These are phyloP conservation scores for Zaprionus lineosus DNA, from an alignment of 2,888 invertebrate species.

Conservation along the genomic window DNA sequence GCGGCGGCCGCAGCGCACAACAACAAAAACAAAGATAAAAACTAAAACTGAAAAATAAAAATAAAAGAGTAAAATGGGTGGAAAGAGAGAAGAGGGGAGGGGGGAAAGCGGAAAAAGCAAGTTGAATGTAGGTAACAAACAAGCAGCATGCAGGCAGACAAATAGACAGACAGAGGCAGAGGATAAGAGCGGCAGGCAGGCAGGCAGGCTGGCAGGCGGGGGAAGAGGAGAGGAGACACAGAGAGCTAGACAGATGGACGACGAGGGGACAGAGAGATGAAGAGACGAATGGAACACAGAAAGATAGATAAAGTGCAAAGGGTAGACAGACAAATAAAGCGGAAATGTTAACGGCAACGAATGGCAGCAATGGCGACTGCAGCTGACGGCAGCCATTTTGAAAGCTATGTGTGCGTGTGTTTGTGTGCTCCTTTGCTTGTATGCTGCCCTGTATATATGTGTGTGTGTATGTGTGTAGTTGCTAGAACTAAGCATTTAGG, in stretches of 20 bases:
- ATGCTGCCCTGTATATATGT: not conserved
- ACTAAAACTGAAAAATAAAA: slow-evolving; percentile 54
- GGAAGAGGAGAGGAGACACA: too few species aligned
- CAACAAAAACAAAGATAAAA: slow-evolving; percentile 48
- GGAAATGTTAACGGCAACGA: slow-evolving; percentile 77
- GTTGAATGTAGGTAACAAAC: slow-evolving; percentile 56
- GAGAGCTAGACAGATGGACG: slow-evolving; percentile 21
- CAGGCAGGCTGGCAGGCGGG: slow-evolving; percentile 22
- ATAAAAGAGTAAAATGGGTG: slow-evolving; percentile 5
- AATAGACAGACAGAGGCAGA: slow-evolving; percentile 11
- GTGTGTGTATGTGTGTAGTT: not conserved
- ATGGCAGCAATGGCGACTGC: slow-evolving; percentile 60
- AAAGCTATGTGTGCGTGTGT: not conserved
- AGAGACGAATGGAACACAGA: slow-evolving; percentile 3
- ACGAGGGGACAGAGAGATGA: slow-evolving; percentile 1
- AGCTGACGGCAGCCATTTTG: slow-evolving; percentile 54
- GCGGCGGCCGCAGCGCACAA: slow-evolving; percentile 19
- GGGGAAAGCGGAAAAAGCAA: slow-evolving; percentile 5
- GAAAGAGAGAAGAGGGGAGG: not conserved
- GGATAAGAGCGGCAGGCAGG: not conserved
- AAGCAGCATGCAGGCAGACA: slow-evolving; percentile 38
- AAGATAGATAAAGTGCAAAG: slow-evolving; percentile 53
- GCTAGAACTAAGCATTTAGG: slow-evolving; percentile 17
- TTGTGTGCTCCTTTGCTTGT: too few species aligned
- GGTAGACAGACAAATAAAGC: slow-evolving; percentile 66